A percentile compares a stretch with the other conserved stretches of the same genome.
Conservation (phyloP, 2,113 vertebrate genomes). For the Thamnophis sirtalis region DNA sequence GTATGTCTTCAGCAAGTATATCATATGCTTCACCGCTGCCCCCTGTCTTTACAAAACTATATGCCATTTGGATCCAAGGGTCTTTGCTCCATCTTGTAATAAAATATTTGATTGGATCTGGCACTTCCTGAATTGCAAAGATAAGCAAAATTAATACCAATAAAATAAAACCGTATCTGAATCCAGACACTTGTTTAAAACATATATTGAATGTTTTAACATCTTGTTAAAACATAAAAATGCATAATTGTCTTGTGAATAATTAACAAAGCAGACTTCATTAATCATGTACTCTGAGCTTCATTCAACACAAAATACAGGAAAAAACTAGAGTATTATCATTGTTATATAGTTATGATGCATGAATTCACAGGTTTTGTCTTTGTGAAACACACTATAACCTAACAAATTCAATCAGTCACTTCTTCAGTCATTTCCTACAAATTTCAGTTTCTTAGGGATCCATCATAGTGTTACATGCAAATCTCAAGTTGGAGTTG, state of each 20-base stretch:
- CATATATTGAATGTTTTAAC: neutral
- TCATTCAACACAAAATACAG: neutral
- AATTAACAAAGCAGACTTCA: neutral
- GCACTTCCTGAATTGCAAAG: conserved; percentile 80
- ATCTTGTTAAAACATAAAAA: neutral
- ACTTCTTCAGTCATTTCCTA: neutral
- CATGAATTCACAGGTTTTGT: neutral
- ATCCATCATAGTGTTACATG: neutral
- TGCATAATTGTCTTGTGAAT: neutral
- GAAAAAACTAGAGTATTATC: neutral
- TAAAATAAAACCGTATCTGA: neutral
- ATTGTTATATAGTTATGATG: neutral
- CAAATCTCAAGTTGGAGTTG: neutral
- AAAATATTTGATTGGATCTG: conserved; percentile 85
- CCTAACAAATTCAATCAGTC: neutral
- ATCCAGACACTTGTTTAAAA: neutral
- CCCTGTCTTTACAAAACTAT: conserved; percentile 93
- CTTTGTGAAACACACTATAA: neutral
- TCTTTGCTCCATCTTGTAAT: conserved; percentile 91
- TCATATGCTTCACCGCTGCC: conserved; percentile 96
- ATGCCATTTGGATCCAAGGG: conserved; percentile 94
- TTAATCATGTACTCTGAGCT: neutral
- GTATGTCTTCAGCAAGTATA: conserved; percentile 90
- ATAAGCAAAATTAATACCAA: neutral
- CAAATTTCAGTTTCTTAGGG: neutral